Base-by-base conservation (phyloP, 2,113 vertebrate genomes). In the Acrocephalus kingi region DNA sequence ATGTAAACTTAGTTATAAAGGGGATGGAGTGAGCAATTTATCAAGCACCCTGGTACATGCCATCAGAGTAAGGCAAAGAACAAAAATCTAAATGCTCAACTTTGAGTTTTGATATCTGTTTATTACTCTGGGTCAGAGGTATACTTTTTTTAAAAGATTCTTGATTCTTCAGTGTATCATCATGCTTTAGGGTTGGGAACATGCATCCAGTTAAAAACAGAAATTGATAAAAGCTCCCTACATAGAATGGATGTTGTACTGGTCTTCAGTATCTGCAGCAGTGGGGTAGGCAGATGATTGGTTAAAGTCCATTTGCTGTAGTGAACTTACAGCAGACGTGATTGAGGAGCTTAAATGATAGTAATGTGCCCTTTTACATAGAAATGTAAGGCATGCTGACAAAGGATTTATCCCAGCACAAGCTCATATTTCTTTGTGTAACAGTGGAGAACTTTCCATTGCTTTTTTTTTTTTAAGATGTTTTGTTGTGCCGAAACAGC, bases 371-470 rank as follows among this genome's bases (percentile, higher is more conserved):
- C 74, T 95, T 91, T 93, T 58, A 46, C 67, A 49, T 15, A 80
- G 84, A 90, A 80, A 37, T 31, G 55, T 55, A 48, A 94, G 51
- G 39, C 64, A 67, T 12, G 74, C 63, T 88, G 66, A 48, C 11
- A 16, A 80, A 90, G 63, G 67, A 46, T 90, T 95, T 86, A 59
- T 72, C 68, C 52, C 51, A 52, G 85, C 25, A 63, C 72, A 90
- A 63, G 43, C 71, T 94, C 27, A 0, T 66, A 15, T 80, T 89
- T 85, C 62, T 94, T 78, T 76, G 43, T 62, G 45, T 83, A 64
- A 66, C 27, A 77, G 49, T 55, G 51, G 67, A 94, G 72, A 94
- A 91, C 75, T 94, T 95, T 91, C 71, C 49, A 22, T 62, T 89
- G 45, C 20, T 64, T 48, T 71, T 52, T 62, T 59, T 63, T 52